Evolutionary conservation across 2,797 vertebrate genomes (phyloP).

Genomic region (Gambelia wislizenii): DNA sequence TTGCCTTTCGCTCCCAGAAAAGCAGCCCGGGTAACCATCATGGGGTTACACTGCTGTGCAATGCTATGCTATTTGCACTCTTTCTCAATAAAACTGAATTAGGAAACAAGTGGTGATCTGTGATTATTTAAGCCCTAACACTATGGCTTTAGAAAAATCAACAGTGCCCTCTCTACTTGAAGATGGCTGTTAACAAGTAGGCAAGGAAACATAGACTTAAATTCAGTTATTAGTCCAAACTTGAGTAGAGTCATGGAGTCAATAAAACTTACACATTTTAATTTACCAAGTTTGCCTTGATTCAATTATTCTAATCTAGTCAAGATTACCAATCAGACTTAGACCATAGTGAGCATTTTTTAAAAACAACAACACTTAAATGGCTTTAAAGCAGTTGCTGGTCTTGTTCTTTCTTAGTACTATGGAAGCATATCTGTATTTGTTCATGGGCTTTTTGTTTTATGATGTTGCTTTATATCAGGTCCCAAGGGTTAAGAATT

Average conservation of each 20-base stretch:
- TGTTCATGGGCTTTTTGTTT: neutral
- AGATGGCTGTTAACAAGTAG: neutral
- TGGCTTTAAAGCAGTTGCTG: neutral
- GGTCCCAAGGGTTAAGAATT: neutral
- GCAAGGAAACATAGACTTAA: neutral
- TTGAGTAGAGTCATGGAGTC: neutral
- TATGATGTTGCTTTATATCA: neutral
- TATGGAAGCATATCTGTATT: neutral
- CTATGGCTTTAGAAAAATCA: neutral
- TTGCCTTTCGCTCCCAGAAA: neutral
- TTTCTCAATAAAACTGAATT: too few relatives aligned
- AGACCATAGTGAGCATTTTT: neutral
- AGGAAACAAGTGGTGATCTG: too few relatives aligned
- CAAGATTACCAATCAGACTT: neutral
- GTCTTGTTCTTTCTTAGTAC: neutral
- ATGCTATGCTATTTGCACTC: neutral
- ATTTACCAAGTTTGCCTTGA: neutral
- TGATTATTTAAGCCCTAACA: neutral
- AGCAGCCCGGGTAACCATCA: neutral
- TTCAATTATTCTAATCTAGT: neutral
- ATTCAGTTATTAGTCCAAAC: neutral
- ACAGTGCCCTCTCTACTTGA: neutral
- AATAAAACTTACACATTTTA: neutral
- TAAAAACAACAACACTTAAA: neutral
- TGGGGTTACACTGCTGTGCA: neutral